Conservation (phyloP, 2,888 invertebrate species). For the Autographa gamma region DNA sequence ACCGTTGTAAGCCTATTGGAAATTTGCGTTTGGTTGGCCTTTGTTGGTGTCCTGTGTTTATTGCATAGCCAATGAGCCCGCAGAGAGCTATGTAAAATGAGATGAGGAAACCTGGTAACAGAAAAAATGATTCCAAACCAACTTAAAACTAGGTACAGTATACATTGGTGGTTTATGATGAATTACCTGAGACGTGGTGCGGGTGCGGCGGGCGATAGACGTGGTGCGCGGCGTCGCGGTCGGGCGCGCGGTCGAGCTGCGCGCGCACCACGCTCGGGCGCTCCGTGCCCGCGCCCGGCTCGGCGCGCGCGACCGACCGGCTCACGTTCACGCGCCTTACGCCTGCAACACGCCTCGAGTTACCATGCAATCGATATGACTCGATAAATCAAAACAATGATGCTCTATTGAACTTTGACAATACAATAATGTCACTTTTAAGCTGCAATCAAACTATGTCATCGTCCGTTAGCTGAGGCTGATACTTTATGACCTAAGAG, state of each 20-base stretch:
- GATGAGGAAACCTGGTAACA: too few relatives aligned
- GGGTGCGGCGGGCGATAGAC: conserved; percentile 83
- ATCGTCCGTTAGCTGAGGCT: too few relatives aligned
- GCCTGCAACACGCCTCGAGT: conserved; percentile 76
- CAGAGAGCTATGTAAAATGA: too few relatives aligned
- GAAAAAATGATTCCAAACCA: too few relatives aligned
- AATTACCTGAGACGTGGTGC: conserved; percentile 83
- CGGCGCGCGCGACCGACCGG: conserved; percentile 67
- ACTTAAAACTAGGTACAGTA: neutral
- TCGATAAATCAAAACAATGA: neutral
- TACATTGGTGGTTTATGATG: conserved; percentile 11
- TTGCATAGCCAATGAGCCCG: too few relatives aligned
- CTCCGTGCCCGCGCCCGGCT: conserved; percentile 74
- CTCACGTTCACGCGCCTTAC: conserved; percentile 74
- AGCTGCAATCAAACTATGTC: too few relatives aligned
- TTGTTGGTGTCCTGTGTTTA: too few relatives aligned
- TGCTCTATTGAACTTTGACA: neutral
- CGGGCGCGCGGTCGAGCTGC: conserved; percentile 85
- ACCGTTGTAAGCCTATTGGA: too few relatives aligned
- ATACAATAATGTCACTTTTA: neutral
- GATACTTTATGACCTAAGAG: too few relatives aligned
- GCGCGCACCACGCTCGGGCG: conserved; percentile 86
- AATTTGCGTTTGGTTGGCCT: too few relatives aligned
- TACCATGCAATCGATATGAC: conserved; percentile 34
- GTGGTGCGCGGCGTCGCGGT: conserved; percentile 80